phyloP scores from a whole-genome alignment of 2,888 invertebrate species.

The Cancer borealis region DNA sequence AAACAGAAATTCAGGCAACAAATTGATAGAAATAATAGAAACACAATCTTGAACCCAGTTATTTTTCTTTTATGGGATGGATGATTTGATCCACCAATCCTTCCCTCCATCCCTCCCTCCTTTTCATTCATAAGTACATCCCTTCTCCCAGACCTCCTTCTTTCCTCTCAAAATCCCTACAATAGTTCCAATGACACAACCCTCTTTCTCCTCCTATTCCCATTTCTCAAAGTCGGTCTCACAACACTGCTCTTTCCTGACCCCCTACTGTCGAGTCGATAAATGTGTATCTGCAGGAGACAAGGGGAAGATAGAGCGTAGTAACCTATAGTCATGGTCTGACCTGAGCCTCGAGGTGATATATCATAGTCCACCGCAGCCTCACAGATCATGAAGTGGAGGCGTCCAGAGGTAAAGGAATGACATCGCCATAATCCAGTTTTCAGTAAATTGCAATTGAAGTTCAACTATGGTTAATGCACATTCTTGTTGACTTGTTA shows the following conservation, averaged over 20 bases:
- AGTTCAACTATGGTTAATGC: too few relatives aligned
- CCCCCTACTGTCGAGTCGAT: background rate
- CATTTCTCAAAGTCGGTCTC: background rate
- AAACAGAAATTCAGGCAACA: background rate
- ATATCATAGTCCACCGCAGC: background rate
- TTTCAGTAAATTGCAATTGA: too few relatives aligned
- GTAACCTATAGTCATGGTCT: background rate
- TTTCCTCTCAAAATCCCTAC: background rate
- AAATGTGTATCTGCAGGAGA: background rate
- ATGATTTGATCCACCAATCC: background rate
- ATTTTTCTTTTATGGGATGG: background rate
- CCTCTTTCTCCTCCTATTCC: background rate
- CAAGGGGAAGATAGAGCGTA: conserved; percentile 1
- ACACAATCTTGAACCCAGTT: background rate
- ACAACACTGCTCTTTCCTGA: background rate
- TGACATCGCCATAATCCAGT: too few relatives aligned
- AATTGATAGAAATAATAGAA: background rate
- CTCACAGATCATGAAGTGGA: background rate
- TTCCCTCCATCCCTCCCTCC: background rate
- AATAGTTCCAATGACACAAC: background rate
- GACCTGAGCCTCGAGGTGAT: background rate
- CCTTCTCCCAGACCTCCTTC: background rate
- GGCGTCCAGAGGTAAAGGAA: background rate
- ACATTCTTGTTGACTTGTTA: too few relatives aligned
- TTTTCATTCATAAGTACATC: background rate